Evolutionary conservation across 2,797 vertebrate species (phyloP).

Genomic region (Vultur gryphus): DNA sequence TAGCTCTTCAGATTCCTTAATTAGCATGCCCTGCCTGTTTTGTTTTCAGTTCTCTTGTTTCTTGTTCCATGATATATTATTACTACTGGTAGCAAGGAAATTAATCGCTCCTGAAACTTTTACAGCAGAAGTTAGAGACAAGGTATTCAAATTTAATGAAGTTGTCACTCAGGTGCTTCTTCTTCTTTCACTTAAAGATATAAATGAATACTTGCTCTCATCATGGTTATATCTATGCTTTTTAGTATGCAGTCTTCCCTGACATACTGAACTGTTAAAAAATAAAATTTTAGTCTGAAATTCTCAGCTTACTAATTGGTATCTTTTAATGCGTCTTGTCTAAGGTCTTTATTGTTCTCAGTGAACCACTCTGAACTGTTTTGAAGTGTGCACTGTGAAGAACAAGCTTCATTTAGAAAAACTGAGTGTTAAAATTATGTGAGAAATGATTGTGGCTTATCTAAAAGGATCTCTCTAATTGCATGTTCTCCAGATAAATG

Average conservation of each 20-base stretch:
- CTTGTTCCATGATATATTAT: background rate
- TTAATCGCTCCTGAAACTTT: conserved; percentile 35
- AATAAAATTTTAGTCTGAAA: background rate
- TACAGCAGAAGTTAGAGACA: background rate
- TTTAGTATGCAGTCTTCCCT: background rate
- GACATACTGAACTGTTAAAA: background rate
- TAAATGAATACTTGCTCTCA: background rate
- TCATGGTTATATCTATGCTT: background rate
- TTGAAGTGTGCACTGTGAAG: background rate
- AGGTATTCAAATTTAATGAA: conserved; percentile 50
- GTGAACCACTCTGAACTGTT: background rate
- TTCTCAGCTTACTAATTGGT: background rate
- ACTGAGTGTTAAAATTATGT: background rate
- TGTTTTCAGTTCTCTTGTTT: conserved; percentile 5
- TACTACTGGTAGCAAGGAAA: background rate
- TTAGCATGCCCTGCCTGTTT: background rate
- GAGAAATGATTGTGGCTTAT: conserved; percentile 14
- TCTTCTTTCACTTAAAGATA: background rate
- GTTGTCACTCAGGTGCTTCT: background rate
- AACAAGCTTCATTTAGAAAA: background rate
- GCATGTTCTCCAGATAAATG: conserved; percentile 24
- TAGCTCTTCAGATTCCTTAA: background rate
- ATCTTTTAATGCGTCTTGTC: background rate
- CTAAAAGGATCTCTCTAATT: conserved; percentile 35
- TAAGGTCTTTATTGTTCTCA: background rate